Base-by-base conservation (phyloP, 1,140 invertebrate genomes). In the Sitobion miscanthi region DNA sequence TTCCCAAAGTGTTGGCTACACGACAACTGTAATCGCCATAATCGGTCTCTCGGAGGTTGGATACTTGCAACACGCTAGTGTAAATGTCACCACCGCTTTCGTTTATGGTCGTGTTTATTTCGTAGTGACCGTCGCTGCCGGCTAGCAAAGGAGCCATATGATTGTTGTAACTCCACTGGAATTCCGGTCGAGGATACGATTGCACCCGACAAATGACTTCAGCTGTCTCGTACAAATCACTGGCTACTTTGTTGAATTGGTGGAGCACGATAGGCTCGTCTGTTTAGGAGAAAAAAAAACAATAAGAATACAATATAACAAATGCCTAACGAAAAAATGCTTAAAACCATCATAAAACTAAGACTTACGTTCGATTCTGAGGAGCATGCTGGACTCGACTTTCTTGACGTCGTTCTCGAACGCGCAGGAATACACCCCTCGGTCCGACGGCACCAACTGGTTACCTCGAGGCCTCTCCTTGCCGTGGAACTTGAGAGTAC, bases 1-100 rank as follows among this genome's bases (percentile, higher is more conserved):
- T 96, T 25, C 98, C 98, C 54, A 98, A 95, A 7, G 96, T 96
- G 95, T 99, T 99, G 5, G 94, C 95, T 6, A 97, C 97, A 94
- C 97, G 96, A 94, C 98, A 99, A 77, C 96, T 98, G 95, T 99
- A 99, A 83, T 98, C 97, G 0, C 98, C 98, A 94, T 99, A 99
- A 95, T 99, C 98, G 21, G 96, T 96, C 35, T 97, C 96, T 42
- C 96, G 96, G 8, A 99, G 96, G 83, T 97, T 96, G 35, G 96
- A 96, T 90, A 99, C 97, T 94, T 96, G 97, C n/a, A 95, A 93
- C 0, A 98, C 96, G 1, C 97, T 98, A 0, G 97, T 97, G 95
- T 98, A 99, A 0, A 98, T 96, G 94, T 99, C 98, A 90, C 96
- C 96, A 49, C 94, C 94, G 95, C 98, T 98, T 93, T 97, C 97